Evolutionary conservation across 2,113 vertebrate genomes (phyloP).

Genomic region (Alaudala cheleensis): DNA sequence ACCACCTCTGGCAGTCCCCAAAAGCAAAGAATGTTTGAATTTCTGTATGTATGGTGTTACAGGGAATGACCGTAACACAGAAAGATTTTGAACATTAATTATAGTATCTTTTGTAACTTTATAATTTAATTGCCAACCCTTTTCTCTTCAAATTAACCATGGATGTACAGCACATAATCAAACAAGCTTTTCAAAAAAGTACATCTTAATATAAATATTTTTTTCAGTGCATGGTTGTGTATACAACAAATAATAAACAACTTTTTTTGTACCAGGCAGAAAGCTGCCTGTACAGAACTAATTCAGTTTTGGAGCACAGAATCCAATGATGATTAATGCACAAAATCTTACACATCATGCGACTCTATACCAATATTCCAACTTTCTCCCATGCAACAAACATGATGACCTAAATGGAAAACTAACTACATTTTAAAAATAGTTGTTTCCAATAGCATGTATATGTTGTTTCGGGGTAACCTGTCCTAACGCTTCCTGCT

Average conservation of each 20-base stretch:
- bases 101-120: background rate
- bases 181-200: conserved; percentile 79
- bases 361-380: conserved; percentile 92
- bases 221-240: conserved; percentile 98
- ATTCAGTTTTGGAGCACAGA: conserved; percentile 89
- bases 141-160: background rate
- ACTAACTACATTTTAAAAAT: conserved; percentile 81
- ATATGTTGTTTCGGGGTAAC: conserved; percentile 85
- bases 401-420: conserved; percentile 89
- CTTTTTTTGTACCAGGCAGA: conserved; percentile 86
- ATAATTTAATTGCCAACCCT: no score
- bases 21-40: background rate
- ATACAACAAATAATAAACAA: conserved; percentile 99
- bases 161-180: conserved; percentile 21
- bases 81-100: background rate
- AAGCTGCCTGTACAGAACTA: conserved; percentile 82
- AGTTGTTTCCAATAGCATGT: conserved; percentile 84
- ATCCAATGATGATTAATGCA: conserved; percentile 94
- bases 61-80: background rate
- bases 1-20: background rate
- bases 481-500: conserved; percentile 85
- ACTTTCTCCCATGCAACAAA: conserved; percentile 98
- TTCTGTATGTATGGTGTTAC: background rate
- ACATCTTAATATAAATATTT: conserved; percentile 94
- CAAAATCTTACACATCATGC: conserved; percentile 97